phyloP scores from a whole-genome alignment of 2,888 invertebrate species.

The Ethmia dodecea region DNA sequence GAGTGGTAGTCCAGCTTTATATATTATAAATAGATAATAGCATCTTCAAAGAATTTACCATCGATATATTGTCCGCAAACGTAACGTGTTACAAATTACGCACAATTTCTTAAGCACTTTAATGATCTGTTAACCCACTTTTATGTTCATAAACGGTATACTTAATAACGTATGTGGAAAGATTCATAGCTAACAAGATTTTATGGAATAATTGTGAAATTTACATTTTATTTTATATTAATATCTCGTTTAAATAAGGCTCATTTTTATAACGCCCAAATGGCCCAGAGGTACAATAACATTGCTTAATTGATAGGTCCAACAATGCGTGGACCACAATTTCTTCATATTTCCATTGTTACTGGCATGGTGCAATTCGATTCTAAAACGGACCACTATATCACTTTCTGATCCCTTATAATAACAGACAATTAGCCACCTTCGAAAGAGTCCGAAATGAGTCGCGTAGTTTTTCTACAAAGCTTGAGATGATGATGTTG shows the following conservation, averaged over 20 bases:
- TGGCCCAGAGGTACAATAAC: too few species aligned
- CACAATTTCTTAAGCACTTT: too few species aligned
- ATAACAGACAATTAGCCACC: slow-evolving; percentile 25
- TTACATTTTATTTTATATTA: too few species aligned
- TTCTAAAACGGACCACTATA: slow-evolving; percentile 33
- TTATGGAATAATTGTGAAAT: too few species aligned
- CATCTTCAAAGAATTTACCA: slow-evolving; percentile 1
- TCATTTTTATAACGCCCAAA: too few species aligned
- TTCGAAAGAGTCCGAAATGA: slow-evolving; percentile 8
- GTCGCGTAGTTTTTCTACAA: slow-evolving; percentile 4
- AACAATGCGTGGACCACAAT: slow-evolving; percentile 32
- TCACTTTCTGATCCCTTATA: slow-evolving; percentile 32
- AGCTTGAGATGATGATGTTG: slow-evolving; percentile 4
- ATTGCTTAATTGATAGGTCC: slow-evolving; percentile 42
- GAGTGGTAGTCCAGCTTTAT: too few species aligned
- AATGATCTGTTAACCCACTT: too few species aligned
- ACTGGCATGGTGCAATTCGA: slow-evolving; percentile 36
- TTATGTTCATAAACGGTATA: too few species aligned
- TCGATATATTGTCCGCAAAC: not conserved
- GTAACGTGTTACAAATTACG: not conserved
- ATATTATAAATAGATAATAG: too few species aligned
- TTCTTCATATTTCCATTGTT: slow-evolving; percentile 45
- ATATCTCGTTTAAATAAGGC: too few species aligned
- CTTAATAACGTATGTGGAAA: too few species aligned
- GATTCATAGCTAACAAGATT: too few species aligned